Evolutionary conservation across 1,140 invertebrate genomes (phyloP).

Genomic region (Telenomus remus): DNA sequence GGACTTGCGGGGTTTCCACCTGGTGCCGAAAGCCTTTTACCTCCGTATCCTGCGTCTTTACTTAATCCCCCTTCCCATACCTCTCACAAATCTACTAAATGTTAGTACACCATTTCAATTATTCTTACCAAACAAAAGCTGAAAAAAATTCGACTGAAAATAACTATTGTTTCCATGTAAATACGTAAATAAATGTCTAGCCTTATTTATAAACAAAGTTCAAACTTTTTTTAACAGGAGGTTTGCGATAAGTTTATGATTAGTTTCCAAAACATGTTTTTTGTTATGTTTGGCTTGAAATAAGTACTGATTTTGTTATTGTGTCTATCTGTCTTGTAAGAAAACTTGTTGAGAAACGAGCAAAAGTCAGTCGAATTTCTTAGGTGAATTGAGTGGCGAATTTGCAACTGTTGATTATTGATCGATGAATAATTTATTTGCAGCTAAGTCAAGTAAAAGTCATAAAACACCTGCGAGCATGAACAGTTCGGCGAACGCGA

Average conservation of each 20-base stretch:
- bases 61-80: slow-evolving; percentile 72
- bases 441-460: slow-evolving; percentile 75
- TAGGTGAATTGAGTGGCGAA: too few relatives aligned
- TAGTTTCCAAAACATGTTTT: not conserved
- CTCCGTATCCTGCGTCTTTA: slow-evolving; percentile 73
- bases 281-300: not conserved
- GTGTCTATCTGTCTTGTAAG: too few relatives aligned
- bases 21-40: slow-evolving; percentile 71
- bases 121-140: not conserved
- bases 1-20: slow-evolving; percentile 81
- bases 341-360: too few relatives aligned
- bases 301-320: too few relatives aligned
- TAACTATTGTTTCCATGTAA: too few relatives aligned
- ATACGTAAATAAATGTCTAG: too few relatives aligned
- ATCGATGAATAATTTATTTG: slow-evolving; percentile 9
- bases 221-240: too few relatives aligned
- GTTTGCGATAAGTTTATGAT: too few relatives aligned
- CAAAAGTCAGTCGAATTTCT: too few relatives aligned
- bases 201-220: too few relatives aligned
- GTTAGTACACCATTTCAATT: slow-evolving; percentile 61
- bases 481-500: slow-evolving; percentile 65
- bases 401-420: too few relatives aligned
- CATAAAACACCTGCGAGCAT: slow-evolving; percentile 69
- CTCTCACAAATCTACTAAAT: slow-evolving; percentile 73
- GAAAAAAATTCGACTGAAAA: not conserved